Evolutionary conservation across 2,888 invertebrate genomes (phyloP), one percentile per base, ranked within the genome.

Genomic region (Celastrina argiolus): DNA sequence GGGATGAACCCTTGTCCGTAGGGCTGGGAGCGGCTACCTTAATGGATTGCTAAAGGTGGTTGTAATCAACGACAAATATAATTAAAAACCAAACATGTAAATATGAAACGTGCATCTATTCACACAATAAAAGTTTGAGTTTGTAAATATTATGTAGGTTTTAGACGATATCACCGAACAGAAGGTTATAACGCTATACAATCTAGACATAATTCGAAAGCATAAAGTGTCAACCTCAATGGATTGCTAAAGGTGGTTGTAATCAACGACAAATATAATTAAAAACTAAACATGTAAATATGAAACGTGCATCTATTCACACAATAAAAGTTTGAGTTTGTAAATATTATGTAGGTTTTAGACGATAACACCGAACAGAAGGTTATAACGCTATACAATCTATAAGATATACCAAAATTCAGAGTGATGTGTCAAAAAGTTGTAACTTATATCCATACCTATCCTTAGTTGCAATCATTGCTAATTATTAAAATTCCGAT

Each of bases 1-100:
- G 85, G 87, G 87, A 80, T 77, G 78, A 78, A 83, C 87, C 88
- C 87, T 80, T 75, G 73, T 75, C 76, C 74, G 78, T 81, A 81
- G 81, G 79, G 69, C 71, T 83, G 85, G 88, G 88, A 79, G 87
- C 81, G 85, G 76, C 39, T 51, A 56, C 22, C 56, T 59, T 65
- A 65, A 65, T 65, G 65, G 58, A 65, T 58, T 65, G 28, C 31
- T 36, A 31, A 59, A 59, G 18, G 31, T n/a, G 45, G 18, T 18
- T 45, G 45, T 45, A 45, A 45, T 45, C 45, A 45, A 45, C 45
- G 45, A 45, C 45, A 18, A 45, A 45, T 45, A 18, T 45, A 58
- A 26, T 58, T 28, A 58, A 58, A 31, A 14, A 18, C 3, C 45
- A 1, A 16, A 42, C n/a, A 45, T 45, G 18, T 45, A 45, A 45